These are phyloP conservation scores for Anguilla japonica DNA, from an alignment of 2,113 vertebrate genomes.

Conservation along the genomic window DNA sequence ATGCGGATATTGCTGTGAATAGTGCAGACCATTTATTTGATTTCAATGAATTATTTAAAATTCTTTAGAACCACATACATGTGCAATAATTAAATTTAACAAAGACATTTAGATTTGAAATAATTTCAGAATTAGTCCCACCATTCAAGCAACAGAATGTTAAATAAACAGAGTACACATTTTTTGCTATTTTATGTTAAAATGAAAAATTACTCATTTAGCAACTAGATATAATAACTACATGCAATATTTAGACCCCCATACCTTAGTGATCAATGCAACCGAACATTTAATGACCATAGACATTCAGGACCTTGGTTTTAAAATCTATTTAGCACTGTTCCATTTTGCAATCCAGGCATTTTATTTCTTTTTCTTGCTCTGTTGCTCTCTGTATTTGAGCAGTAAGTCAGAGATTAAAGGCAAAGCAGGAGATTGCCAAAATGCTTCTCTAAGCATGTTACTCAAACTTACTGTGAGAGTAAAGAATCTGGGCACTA, in stretches of 20 bases:
- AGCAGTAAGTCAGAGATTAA: not conserved
- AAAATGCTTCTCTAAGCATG: not conserved
- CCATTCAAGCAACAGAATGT: no score
- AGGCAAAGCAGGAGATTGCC: not conserved
- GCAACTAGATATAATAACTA: not conserved
- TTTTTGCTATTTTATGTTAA: no score
- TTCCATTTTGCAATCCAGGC: not conserved
- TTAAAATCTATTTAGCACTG: not conserved
- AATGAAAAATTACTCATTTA: no score
- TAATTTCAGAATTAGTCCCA: no score
- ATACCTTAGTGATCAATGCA: not conserved
- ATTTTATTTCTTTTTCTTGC: not conserved
- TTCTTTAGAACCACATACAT: no score
- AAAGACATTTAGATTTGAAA: no score
- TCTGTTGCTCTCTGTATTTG: not conserved
- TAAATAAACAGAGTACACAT: no score
- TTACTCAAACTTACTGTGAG: not conserved
- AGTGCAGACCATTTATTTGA: no score
- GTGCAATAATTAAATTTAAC: no score
- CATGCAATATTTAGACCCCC: not conserved
- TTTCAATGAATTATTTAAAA: no score
- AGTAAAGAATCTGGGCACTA: not conserved
- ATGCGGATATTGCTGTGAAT: no score
- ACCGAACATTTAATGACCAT: not conserved
- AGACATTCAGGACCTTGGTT: not conserved